phyloP scores from a whole-genome alignment of 2,797 vertebrate species.

The Acanthopagrus latus region DNA sequence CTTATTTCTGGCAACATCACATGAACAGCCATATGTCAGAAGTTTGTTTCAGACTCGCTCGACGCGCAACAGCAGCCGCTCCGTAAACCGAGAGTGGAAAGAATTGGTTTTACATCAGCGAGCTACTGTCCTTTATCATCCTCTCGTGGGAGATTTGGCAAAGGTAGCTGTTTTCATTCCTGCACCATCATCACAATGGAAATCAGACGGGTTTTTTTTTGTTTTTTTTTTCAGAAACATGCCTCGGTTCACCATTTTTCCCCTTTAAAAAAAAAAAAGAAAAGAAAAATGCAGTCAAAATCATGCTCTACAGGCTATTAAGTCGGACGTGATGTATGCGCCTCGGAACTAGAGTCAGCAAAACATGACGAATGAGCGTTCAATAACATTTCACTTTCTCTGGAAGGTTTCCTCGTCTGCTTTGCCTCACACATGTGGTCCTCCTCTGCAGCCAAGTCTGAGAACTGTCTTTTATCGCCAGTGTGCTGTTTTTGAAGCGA shows the following conservation, averaged over 20 bases:
- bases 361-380: conserved; percentile 65
- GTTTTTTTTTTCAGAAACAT: conserved; percentile 47
- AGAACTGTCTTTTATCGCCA: conserved; percentile 25
- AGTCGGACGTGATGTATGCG: conserved; percentile 49
- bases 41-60: background rate
- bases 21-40: conserved; percentile 57
- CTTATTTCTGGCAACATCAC: conserved; percentile 28
- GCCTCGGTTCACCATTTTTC: conserved; percentile 43
- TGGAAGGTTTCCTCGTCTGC: conserved; percentile 37
- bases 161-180: conserved; percentile 65
- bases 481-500: conserved; percentile 36
- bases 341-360: conserved; percentile 58
- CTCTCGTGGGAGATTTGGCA: conserved; percentile 58
- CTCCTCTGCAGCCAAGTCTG: conserved; percentile 12
- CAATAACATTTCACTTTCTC: conserved; percentile 51
- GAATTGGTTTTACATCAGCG: conserved; percentile 48
- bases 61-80: conserved; percentile 41
- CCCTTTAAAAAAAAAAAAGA: background rate
- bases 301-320: conserved; percentile 66
- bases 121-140: conserved; percentile 69
- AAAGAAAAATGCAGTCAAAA: conserved; percentile 47
- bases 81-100: conserved; percentile 52
- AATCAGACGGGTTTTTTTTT: conserved; percentile 39
- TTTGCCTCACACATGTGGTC: conserved; percentile 28
- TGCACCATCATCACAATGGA: conserved; percentile 78